Percentiles rank a stretch among this genome's conserved stretches.
phyloP scores from a whole-genome alignment of 2,113 vertebrate genomes.

The Etheostoma spectabile region DNA sequence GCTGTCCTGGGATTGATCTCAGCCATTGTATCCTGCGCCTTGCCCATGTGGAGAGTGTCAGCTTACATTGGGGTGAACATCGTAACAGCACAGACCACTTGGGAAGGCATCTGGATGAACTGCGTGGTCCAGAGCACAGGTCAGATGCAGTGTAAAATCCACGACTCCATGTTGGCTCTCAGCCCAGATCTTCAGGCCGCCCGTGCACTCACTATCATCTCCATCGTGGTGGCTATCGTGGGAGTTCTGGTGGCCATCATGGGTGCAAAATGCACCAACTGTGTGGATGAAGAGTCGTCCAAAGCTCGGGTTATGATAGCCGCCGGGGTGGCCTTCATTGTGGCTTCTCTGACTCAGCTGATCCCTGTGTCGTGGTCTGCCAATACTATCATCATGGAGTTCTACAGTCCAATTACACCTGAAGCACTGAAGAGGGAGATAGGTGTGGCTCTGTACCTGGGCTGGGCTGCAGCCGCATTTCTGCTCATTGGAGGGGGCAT shows the following conservation, averaged over 20 bases:
- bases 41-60: conserved; percentile 94
- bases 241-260: conserved; percentile 88
- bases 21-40: conserved; percentile 85
- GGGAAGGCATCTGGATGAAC: conserved; percentile 93
- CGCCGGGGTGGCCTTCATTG: conserved; percentile 87
- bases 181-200: conserved; percentile 91
- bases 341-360: conserved; percentile 87
- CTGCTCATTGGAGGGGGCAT: conserved; percentile 89
- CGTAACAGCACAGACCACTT: conserved; percentile 89
- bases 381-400: conserved; percentile 89
- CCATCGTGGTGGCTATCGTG: conserved; percentile 88
- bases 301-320: conserved; percentile 92
- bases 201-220: conserved; percentile 89
- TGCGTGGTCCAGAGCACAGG: conserved; percentile 90
- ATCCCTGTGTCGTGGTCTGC: conserved; percentile 94
- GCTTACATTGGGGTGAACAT: conserved; percentile 93
- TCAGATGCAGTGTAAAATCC: conserved; percentile 89
- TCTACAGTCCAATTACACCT: conserved; percentile 85
- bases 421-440: conserved; percentile 90
- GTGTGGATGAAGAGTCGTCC: conserved; percentile 88
- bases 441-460: conserved; percentile 90
- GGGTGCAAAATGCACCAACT: conserved; percentile 95
- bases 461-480: conserved; percentile 90
- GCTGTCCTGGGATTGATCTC: conserved; percentile 89
- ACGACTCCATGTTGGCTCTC: conserved; percentile 91